These are phyloP conservation scores for Cristatella mucedo DNA, from an alignment of 2,888 invertebrate species.

Conservation along the genomic window DNA sequence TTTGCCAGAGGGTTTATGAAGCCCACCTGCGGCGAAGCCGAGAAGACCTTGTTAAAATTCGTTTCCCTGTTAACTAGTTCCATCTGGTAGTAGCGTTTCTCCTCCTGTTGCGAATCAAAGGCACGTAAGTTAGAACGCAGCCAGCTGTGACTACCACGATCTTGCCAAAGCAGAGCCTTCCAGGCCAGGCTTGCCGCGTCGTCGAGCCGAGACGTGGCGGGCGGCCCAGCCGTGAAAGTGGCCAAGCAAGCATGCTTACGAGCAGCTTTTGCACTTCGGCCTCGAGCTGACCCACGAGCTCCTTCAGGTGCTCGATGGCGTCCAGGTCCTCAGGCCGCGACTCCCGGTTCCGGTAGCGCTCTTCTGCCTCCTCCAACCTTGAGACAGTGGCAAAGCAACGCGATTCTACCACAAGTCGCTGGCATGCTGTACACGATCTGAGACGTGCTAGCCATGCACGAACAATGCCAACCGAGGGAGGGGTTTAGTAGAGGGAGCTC, in stretches of 20 bases:
- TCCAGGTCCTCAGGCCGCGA: slow-evolving; percentile 35
- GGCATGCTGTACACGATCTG: too few relatives aligned
- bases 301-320: slow-evolving; percentile 25
- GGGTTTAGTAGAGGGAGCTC: too few relatives aligned
- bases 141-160: too few relatives aligned
- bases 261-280: slow-evolving; percentile 26
- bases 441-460: too few relatives aligned
- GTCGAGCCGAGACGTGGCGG: too few relatives aligned
- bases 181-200: too few relatives aligned
- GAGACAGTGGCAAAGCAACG: too few relatives aligned
- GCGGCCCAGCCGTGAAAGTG: too few relatives aligned
- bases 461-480: too few relatives aligned
- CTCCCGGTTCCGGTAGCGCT: slow-evolving; percentile 29
- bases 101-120: slow-evolving; percentile 23
- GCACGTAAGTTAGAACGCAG: neutral
- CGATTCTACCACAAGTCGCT: too few relatives aligned
- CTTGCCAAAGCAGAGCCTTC: too few relatives aligned
- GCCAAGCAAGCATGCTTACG: too few relatives aligned
- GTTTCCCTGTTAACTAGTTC: slow-evolving; percentile 39
- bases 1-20: slow-evolving; percentile 33
- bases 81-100: slow-evolving; percentile 36
- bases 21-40: slow-evolving; percentile 32
- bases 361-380: slow-evolving; percentile 32
- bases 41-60: slow-evolving; percentile 40
- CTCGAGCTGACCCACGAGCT: slow-evolving; percentile 24